Evolutionary conservation across 2,888 invertebrate genomes (phyloP), one percentile per base, ranked within the genome.

Genomic region (Cordilura impudica): DNA sequence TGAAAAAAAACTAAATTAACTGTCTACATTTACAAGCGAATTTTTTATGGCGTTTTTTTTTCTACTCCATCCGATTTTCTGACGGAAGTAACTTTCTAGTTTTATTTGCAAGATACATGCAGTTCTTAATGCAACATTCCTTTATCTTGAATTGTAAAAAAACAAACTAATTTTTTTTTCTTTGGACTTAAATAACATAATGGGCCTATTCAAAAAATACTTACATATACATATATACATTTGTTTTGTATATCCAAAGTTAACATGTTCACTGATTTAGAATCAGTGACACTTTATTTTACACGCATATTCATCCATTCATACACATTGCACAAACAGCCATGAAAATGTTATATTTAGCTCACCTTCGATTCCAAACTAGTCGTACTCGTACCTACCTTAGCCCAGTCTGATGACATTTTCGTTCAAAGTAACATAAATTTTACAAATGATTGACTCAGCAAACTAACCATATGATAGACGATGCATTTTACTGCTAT

Each of bases 391-490:
- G 16, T 21, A 18, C 21, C 18, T 7, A 16, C 8, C 39, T 12
- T 31, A 49, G 56, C 47, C 39, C 63, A 53, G 26, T 61, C 47
- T 67, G 74, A 74, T 74, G 74, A 67, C 67, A 67, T 77, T 74
- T 74, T 74, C 76, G 75, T 81, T 82, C 81, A 83, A 83, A 83
- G 83, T 81, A 83, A 85, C 83, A 84, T 83, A 84, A 83, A 83
- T 83, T 84, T 85, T 84, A 84, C 85, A 84, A 83, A 83, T 84
- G 85, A 85, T 85, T 85, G 84, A 83, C 83, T 84, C 82, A 82
- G 82, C 83, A 83, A 82, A 84, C 84, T 83, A 83, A 83, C 81
- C 83, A 83, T 82, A 82, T 78, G 75, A 83, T 80, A 75, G 78
- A 78, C 75, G 80, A 76, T 76, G 76, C 74, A 78, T 60, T 74